Percentiles rank a stretch among this genome's conserved stretches.
These are phyloP conservation scores for Falcunculus frontatus DNA, from an alignment of 2,113 vertebrate species.

Conservation along the genomic window DNA sequence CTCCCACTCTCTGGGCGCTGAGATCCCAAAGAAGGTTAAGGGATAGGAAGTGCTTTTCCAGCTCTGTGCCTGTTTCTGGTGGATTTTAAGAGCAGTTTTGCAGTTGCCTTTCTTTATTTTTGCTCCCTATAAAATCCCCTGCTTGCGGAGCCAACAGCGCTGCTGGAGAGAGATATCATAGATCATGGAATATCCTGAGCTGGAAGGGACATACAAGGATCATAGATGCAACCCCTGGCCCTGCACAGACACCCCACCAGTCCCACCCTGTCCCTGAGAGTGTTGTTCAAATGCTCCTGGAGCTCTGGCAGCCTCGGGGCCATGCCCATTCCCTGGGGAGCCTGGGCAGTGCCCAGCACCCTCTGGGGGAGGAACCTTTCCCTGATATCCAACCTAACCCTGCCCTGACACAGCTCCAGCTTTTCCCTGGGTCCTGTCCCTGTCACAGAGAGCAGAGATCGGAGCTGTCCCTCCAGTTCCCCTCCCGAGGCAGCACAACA, in stretches of 20 bases:
- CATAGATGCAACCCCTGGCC: fast-evolving
- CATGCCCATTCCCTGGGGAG: not conserved
- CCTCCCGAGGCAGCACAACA: not conserved
- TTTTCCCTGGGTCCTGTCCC: fast-evolving
- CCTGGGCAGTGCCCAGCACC: not conserved
- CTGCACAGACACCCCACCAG: not conserved
- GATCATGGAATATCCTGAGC: not conserved
- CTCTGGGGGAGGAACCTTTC: not conserved
- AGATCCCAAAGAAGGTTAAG: not conserved
- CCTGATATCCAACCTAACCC: fast-evolving
- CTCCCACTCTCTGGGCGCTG: fast-evolving
- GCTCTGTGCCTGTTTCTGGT: not conserved
- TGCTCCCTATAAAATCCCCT: not conserved
- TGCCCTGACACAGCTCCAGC: not conserved
- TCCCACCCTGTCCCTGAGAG: not conserved
- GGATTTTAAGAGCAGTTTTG: not conserved
- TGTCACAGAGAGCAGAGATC: not conserved
- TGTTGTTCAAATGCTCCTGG: fast-evolving
- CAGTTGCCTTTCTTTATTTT: not conserved
- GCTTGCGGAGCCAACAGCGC: not conserved
- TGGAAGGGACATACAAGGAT: not conserved
- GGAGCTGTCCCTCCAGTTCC: not conserved
- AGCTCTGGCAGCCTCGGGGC: not conserved
- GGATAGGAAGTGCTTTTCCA: not conserved
- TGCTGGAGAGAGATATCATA: not conserved